These are phyloP conservation scores for Ceyx margarethae DNA, from an alignment of 2,113 vertebrate species.

Conservation along the genomic window DNA sequence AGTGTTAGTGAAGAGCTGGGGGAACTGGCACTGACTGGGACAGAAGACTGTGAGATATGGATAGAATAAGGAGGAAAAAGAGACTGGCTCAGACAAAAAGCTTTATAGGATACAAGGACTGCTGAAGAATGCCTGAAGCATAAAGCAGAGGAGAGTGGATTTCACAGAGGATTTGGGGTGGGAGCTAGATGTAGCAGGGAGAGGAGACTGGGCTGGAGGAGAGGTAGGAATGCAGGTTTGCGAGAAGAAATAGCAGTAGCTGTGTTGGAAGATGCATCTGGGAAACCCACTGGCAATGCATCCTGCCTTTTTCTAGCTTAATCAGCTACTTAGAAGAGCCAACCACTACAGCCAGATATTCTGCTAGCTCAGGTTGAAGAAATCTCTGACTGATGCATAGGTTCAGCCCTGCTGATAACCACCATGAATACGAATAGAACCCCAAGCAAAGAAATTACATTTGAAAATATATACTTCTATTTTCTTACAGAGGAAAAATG, in stretches of 20 bases:
- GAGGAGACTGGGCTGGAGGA: not conserved
- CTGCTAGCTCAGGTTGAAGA: not conserved
- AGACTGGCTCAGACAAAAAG: not conserved
- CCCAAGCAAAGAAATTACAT: not conserved
- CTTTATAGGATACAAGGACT: not conserved
- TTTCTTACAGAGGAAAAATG: not conserved
- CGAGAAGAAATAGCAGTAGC: not conserved
- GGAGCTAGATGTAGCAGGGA: not conserved
- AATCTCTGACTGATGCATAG: not conserved
- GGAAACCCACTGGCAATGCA: not conserved
- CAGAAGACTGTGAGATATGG: not conserved
- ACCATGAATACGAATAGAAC: not conserved
- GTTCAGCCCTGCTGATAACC: not conserved
- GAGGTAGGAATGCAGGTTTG: not conserved
- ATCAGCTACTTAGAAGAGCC: not conserved
- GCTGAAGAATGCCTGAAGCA: not conserved
- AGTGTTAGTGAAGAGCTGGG: not conserved
- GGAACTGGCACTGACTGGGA: not conserved
- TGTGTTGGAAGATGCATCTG: not conserved
- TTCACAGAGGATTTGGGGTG: not conserved
- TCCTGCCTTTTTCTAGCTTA: not conserved
- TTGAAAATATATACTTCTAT: not conserved
- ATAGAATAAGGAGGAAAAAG: not conserved
- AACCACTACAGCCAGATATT: not conserved
- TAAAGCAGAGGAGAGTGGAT: not conserved